These are phyloP conservation scores for Geodia barretti DNA, from an alignment of 37 sponge, comb jelly and placozoan species.

Conservation along the genomic window DNA sequence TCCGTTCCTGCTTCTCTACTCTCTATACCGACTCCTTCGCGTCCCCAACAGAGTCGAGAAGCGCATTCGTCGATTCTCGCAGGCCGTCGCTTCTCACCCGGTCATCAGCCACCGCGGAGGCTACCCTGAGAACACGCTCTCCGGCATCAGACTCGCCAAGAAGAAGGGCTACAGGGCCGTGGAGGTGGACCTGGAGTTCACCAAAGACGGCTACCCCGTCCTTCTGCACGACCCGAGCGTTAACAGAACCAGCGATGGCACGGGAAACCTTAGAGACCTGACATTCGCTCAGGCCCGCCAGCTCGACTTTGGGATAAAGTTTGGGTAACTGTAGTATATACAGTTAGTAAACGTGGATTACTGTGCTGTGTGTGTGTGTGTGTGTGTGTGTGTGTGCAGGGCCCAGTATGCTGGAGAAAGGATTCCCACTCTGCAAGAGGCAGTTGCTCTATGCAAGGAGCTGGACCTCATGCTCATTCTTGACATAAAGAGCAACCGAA, in stretches of 20 bases:
- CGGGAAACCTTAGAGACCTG: conserved; percentile 32
- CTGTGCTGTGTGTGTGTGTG: background rate
- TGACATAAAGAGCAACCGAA: conserved; percentile 41
- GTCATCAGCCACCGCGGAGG: conserved; percentile 56
- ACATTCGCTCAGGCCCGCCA: conserved; percentile 58
- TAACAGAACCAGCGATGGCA: conserved; percentile 51
- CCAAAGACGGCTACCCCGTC: conserved; percentile 72
- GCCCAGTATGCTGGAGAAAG: conserved; percentile 20
- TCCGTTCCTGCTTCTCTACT: background rate
- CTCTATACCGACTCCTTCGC: background rate
- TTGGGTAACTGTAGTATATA: conserved; percentile 18
- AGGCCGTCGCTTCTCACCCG: background rate
- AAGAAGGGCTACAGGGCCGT: conserved; percentile 46
- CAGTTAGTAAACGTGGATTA: background rate
- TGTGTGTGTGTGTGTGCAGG: conserved; percentile 9
- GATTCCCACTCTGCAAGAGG: conserved; percentile 50
- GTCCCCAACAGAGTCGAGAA: background rate
- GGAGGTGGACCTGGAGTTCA: conserved; percentile 68
- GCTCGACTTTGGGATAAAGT: conserved; percentile 44
- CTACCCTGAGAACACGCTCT: conserved; percentile 76
- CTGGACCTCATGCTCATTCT: conserved; percentile 50
- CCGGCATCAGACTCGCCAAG: conserved; percentile 43
- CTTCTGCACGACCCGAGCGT: conserved; percentile 60
- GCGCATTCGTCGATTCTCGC: background rate
- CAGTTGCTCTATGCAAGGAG: conserved; percentile 31